These are phyloP conservation scores for Burhinus oedicnemus DNA, from an alignment of 2,113 vertebrate genomes.

Conservation along the genomic window DNA sequence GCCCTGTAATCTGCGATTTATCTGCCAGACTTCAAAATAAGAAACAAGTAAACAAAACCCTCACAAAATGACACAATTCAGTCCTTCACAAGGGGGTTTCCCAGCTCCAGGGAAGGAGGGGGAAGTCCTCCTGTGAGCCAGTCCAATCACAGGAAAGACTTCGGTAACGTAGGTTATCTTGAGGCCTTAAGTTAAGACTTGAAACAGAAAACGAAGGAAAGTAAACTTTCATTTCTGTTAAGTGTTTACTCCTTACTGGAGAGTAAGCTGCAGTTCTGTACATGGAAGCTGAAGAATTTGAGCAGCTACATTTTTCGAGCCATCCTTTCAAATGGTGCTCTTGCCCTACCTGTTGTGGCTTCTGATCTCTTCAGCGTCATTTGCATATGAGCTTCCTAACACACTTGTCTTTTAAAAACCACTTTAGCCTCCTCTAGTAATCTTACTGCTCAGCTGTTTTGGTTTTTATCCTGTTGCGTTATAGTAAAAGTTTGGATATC, in stretches of 20 bases:
- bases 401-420: neutral
- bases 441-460: neutral
- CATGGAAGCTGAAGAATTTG: neutral
- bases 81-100: neutral
- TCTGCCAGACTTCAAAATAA: neutral
- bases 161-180: neutral
- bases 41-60: neutral
- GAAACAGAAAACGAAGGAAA: neutral
- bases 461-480: rapidly evolving
- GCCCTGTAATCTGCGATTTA: neutral
- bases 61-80: neutral
- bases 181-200: neutral
- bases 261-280: neutral
- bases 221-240: neutral
- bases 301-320: neutral
- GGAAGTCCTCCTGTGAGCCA: neutral
- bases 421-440: neutral
- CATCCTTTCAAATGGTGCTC: neutral
- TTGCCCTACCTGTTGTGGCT: neutral
- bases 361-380: neutral
- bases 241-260: neutral
- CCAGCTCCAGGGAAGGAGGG: neutral
- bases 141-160: neutral
- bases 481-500: neutral
- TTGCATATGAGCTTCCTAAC: neutral